Evolutionary conservation across 2,797 vertebrate genomes (phyloP).

Genomic region (Molossus molossus): DNA sequence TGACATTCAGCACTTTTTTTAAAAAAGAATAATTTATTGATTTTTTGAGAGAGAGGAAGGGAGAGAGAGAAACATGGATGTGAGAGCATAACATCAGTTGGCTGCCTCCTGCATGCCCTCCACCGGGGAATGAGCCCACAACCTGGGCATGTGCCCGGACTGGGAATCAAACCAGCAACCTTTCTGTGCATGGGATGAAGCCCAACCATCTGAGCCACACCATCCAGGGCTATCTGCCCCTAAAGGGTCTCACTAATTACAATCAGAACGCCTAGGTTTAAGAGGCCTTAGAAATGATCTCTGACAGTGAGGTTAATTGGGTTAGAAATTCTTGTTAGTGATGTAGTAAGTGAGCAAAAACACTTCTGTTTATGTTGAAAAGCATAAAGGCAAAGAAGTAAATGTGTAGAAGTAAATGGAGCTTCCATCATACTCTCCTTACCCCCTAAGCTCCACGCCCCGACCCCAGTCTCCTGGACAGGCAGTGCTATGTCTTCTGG

Average conservation of each 20-base stretch:
- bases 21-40: too few relatives aligned
- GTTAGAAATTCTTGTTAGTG: constrained; percentile 38
- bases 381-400: not conserved
- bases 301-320: not conserved
- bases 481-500: not conserved
- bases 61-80: too few relatives aligned
- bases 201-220: too few relatives aligned
- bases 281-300: constrained; percentile 11
- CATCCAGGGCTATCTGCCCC: too few relatives aligned
- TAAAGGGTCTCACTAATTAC: not conserved
- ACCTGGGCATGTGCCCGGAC: too few relatives aligned
- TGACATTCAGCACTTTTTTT: too few relatives aligned
- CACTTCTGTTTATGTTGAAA: constrained; percentile 3
- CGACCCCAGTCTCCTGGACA: fast-evolving
- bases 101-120: too few relatives aligned
- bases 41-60: too few relatives aligned
- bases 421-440: not conserved
- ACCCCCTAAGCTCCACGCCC: fast-evolving
- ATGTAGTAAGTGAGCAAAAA: not conserved
- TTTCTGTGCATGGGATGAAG: too few relatives aligned
- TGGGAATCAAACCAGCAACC: too few relatives aligned
- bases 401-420: not conserved
- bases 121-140: too few relatives aligned
- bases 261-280: not conserved
- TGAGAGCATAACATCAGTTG: too few relatives aligned